Conservation (phyloP, 30 jellyfish, hydroid and myxozoan species). For the Chironex yamaguchii region DNA sequence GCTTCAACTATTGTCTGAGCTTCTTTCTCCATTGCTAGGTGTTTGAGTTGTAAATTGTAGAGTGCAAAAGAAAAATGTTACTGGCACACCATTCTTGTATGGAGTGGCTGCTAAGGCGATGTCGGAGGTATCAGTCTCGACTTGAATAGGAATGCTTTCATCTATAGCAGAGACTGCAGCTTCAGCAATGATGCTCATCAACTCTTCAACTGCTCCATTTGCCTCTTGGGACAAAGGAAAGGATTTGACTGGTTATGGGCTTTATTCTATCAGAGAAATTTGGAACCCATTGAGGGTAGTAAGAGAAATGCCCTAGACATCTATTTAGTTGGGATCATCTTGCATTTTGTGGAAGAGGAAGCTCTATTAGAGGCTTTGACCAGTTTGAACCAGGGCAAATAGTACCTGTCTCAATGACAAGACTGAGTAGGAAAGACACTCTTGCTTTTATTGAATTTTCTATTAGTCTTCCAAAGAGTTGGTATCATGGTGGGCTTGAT, state of each 20-base stretch:
- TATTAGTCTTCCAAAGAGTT: too few species aligned
- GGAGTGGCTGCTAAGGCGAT: too few species aligned
- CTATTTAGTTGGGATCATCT: conserved; percentile 47
- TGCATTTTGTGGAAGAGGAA: conserved; percentile 49
- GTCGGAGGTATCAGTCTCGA: too few species aligned
- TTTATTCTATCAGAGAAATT: conserved; percentile 40
- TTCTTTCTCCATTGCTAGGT: conserved; percentile 26
- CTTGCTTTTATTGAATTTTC: too few species aligned
- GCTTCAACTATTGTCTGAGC: conserved; percentile 60
- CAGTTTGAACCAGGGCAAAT: conserved; percentile 27
- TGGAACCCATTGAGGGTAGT: conserved; percentile 77
- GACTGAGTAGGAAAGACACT: too few species aligned
- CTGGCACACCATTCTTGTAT: too few species aligned
- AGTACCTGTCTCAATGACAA: conserved; percentile 8
- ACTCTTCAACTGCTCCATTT: background rate
- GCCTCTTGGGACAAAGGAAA: conserved; percentile 36
- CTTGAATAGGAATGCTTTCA: conserved; percentile 8
- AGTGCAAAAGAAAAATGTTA: background rate
- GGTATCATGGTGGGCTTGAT: too few species aligned
- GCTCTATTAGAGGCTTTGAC: conserved; percentile 39
- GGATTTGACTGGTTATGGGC: conserved; percentile 15
- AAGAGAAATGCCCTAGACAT: conserved; percentile 75
- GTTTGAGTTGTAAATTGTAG: conserved; percentile 50
- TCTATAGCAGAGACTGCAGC: conserved; percentile 18
- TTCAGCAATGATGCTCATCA: conserved; percentile 14